These are phyloP conservation scores for Orius insidiosus DNA, from an alignment of 1,140 invertebrate genomes.

Conservation along the genomic window DNA sequence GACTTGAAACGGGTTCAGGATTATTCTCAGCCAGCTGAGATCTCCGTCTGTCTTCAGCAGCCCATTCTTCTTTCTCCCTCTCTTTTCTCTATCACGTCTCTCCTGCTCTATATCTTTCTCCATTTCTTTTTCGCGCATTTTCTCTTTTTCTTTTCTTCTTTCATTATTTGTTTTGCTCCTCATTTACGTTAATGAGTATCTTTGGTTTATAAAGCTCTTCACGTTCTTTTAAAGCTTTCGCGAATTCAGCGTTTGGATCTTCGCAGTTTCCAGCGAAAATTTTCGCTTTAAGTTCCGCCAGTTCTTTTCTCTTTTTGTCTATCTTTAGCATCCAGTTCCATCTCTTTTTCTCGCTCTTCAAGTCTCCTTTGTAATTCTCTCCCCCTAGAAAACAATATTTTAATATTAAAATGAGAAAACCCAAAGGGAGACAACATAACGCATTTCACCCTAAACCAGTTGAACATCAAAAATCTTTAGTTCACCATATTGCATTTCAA, in stretches of 20 bases:
- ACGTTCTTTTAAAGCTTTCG: slow-evolving; percentile 52
- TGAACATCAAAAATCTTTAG: too few species aligned
- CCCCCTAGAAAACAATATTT: slow-evolving; percentile 36
- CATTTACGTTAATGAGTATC: slow-evolving; percentile 48
- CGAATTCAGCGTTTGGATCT: slow-evolving; percentile 68
- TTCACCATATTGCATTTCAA: too few species aligned
- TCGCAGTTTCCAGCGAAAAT: slow-evolving; percentile 52
- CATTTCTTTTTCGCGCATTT: slow-evolving; percentile 32
- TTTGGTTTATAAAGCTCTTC: slow-evolving; percentile 73
- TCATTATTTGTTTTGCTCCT: slow-evolving; percentile 33
- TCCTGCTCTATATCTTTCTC: slow-evolving; percentile 19
- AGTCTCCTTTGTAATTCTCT: slow-evolving; percentile 75
- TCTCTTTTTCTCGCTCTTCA: slow-evolving; percentile 78
- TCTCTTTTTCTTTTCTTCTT: slow-evolving; percentile 33
- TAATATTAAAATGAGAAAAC: too few species aligned
- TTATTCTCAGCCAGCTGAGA: slow-evolving; percentile 14
- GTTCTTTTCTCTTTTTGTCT: slow-evolving; percentile 78
- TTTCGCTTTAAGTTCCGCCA: slow-evolving; percentile 72
- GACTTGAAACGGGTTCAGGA: background rate
- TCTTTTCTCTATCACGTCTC: slow-evolving; percentile 27
- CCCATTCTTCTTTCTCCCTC: slow-evolving; percentile 20
- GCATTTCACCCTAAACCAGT: too few species aligned
- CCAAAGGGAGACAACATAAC: too few species aligned
- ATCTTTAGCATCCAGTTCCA: slow-evolving; percentile 77
- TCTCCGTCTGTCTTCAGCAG: slow-evolving; percentile 18